Percentiles rank a stretch among this genome's conserved stretches.
These are phyloP conservation scores for Meleagris gallopavo DNA, from an alignment of 2,113 vertebrate species.

Conservation along the genomic window DNA sequence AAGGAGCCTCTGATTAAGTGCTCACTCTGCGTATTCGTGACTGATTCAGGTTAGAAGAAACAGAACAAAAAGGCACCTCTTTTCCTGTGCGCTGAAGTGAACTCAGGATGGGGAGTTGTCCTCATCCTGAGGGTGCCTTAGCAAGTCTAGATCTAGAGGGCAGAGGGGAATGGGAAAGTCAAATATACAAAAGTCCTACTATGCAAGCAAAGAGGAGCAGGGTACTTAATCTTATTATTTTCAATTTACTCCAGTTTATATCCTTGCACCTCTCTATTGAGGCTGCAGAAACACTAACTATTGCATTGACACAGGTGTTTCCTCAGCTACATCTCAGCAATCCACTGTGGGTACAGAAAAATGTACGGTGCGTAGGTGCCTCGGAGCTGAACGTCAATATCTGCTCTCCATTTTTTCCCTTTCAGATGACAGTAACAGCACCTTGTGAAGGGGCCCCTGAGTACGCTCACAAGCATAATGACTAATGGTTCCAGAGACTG, in stretches of 20 bases:
- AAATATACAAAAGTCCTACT: neutral
- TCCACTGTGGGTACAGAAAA: neutral
- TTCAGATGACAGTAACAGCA: neutral
- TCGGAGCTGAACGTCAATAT: neutral
- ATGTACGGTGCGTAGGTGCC: rapidly evolving
- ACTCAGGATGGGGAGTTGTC: neutral
- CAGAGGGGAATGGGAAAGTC: conserved; percentile 11
- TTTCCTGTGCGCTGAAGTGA: neutral
- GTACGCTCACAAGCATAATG: neutral
- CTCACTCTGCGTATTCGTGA: neutral
- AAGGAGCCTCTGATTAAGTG: conserved; percentile 57
- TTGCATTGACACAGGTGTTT: rapidly evolving
- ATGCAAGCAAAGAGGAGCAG: neutral
- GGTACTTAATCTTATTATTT: neutral
- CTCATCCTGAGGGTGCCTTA: neutral
- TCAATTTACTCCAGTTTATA: neutral
- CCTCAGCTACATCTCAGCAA: neutral
- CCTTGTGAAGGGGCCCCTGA: neutral
- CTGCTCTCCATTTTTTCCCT: neutral
- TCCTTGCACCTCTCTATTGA: neutral
- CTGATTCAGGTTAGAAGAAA: conserved; percentile 36
- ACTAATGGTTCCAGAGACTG: neutral
- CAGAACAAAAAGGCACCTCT: conserved; percentile 21
- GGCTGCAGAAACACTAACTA: neutral
- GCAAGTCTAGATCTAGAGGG: neutral